Evolutionary conservation across 1,140 invertebrate genomes (phyloP).

Genomic region (Brachystomella parvula): DNA sequence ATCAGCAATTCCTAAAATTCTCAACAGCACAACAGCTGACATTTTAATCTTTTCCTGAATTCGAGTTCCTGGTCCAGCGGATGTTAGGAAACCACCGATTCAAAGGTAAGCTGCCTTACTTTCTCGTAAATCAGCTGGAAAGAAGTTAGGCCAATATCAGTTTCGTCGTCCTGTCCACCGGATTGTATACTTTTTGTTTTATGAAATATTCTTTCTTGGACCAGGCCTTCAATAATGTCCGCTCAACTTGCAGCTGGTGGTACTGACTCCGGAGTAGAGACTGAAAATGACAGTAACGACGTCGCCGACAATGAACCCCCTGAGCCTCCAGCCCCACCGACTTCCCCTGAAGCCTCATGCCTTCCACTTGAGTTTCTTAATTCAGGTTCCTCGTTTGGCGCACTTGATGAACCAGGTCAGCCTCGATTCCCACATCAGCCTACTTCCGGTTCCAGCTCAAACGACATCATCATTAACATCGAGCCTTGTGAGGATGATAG

Average conservation of each 20-base stretch:
- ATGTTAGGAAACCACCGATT: no score
- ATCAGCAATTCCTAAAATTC: no score
- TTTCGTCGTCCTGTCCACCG: no score
- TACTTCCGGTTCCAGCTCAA: constrained; percentile 6
- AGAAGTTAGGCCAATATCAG: no score
- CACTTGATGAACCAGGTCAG: background rate
- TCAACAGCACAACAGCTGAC: no score
- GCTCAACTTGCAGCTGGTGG: background rate
- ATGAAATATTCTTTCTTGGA: no score
- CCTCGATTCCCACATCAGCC: background rate
- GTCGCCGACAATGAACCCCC: constrained; percentile 40
- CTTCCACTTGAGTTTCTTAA: background rate
- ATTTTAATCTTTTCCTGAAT: no score
- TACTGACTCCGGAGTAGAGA: constrained; percentile 56
- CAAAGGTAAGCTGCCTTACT: no score
- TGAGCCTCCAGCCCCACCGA: constrained; percentile 34
- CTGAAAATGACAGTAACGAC: constrained; percentile 54
- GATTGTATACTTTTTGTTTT: no score
- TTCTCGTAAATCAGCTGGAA: no score
- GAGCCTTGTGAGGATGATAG: constrained; percentile 2
- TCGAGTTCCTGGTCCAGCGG: no score
- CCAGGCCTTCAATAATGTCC: background rate
- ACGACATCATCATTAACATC: constrained; percentile 13
- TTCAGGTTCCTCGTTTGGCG: background rate
- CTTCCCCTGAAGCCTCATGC: constrained; percentile 28